Percentiles rank a stretch among this genome's conserved stretches.
These are phyloP conservation scores for Hylyphantes graminicola DNA, from an alignment of 1,140 invertebrate genomes.

Conservation along the genomic window DNA sequence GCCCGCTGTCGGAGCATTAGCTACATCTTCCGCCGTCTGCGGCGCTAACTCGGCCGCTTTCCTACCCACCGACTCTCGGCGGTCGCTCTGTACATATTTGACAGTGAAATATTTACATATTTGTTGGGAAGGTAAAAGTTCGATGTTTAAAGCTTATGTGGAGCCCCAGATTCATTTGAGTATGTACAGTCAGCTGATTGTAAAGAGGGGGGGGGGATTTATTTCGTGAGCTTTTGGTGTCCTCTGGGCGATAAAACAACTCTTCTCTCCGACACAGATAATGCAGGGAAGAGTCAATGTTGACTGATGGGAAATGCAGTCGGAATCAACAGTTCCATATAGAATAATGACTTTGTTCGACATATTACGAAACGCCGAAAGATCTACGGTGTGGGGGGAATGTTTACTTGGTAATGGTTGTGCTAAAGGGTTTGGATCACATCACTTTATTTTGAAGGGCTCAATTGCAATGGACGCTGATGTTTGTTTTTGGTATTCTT, in stretches of 20 bases:
- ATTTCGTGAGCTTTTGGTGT: constrained; percentile 42
- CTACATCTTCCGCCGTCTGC: not conserved
- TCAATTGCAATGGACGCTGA: no score
- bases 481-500: no score
- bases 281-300: constrained; percentile 54
- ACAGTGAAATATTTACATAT: constrained; percentile 61
- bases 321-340: constrained; percentile 34
- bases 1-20: not conserved
- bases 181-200: constrained; percentile 59
- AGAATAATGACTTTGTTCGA: constrained; percentile 56
- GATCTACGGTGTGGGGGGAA: constrained; percentile 15
- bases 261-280: constrained; percentile 39
- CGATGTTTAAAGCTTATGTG: constrained; percentile 51
- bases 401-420: no score
- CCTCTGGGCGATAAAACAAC: constrained; percentile 53
- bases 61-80: not conserved
- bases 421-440: no score
- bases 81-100: constrained; percentile 52
- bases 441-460: no score
- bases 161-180: constrained; percentile 41
- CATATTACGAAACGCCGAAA: constrained; percentile 55
- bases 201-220: constrained; percentile 11
- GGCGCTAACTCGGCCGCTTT: constrained; percentile 14
- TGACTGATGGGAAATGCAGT: constrained; percentile 46
- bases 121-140: constrained; percentile 60